Conservation (phyloP, 2,888 invertebrate species). For the Corbicula japonica region DNA sequence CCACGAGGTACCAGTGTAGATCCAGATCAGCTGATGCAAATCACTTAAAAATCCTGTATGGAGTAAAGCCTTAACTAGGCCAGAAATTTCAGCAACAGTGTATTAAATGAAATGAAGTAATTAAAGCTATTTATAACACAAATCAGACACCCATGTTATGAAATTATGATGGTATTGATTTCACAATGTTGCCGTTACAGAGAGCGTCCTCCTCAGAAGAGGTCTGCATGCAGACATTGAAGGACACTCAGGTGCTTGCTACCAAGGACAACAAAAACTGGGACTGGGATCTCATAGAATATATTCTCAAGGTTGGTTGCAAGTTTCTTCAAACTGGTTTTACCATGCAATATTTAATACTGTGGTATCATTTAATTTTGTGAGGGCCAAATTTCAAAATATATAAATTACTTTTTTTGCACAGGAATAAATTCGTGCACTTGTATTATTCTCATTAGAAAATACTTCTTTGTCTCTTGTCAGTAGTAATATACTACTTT, state of each 20-base stretch:
- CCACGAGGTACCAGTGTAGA: too few species aligned
- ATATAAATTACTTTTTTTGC: background rate
- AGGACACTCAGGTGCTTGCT: conserved; percentile 92
- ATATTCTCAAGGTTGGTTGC: conserved; percentile 91
- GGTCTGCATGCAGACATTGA: conserved; percentile 87
- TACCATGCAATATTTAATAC: background rate
- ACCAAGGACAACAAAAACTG: conserved; percentile 93
- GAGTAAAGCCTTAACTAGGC: too few species aligned
- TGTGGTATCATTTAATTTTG: too few species aligned
- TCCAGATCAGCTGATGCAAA: too few species aligned
- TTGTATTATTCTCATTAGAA: background rate
- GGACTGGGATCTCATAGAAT: conserved; percentile 97
- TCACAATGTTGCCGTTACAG: conserved; percentile 23
- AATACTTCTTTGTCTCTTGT: too few species aligned
- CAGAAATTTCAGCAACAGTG: too few species aligned
- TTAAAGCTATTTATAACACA: background rate
- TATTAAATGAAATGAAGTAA: background rate
- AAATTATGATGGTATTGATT: background rate
- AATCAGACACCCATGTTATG: background rate
- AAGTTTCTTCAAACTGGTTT: background rate
- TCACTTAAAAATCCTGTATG: too few species aligned
- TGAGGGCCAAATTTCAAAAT: background rate
- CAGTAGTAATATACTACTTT: too few species aligned
- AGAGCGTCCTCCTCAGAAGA: conserved; percentile 75
- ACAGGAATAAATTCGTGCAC: too few species aligned